Conservation (phyloP, 2,888 invertebrate genomes). For the Aspidapion aeneum region DNA sequence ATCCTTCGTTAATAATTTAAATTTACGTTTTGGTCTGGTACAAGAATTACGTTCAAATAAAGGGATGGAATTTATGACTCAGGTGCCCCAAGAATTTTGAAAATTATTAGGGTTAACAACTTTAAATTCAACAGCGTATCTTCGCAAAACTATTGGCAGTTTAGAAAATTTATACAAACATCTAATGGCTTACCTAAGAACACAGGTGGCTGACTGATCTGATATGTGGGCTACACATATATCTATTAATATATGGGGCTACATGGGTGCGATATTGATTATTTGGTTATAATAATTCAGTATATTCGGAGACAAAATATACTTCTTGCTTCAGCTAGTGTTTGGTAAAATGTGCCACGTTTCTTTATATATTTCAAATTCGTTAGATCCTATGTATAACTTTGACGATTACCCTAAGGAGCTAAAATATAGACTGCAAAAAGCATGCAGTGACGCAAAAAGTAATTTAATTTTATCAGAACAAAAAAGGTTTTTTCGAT, state of each 20-base stretch:
- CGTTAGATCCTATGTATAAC: conserved; percentile 21
- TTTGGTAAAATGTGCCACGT: conserved; percentile 19
- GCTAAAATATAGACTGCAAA: conserved; percentile 21
- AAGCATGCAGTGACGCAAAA: conserved; percentile 19
- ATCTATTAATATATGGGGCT: too few species aligned
- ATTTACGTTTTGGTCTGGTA: conserved; percentile 24
- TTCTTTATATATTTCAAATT: conserved; percentile 13
- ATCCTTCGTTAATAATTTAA: conserved; percentile 25
- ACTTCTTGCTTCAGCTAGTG: conserved; percentile 23
- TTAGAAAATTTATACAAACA: conserved; percentile 7
- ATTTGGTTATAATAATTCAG: conserved; percentile 24
- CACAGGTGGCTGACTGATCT: conserved; percentile 11
- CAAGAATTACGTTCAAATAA: conserved; percentile 20
- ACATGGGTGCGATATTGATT: conserved; percentile 24
- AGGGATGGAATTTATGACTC: conserved; percentile 23
- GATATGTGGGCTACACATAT: conserved; percentile 1
- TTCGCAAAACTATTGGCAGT: conserved; percentile 18
- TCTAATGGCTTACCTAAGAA: conserved; percentile 21
- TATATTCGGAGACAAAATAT: conserved; percentile 22
- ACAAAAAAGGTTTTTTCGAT: not conserved
- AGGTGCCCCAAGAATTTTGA: conserved; percentile 20
- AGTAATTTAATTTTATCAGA: conserved; percentile 20
- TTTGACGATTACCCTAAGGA: conserved; percentile 22
- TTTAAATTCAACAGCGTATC: conserved; percentile 18
- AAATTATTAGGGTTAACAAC: conserved; percentile 21